Percentiles rank a stretch among this genome's conserved stretches.
These are phyloP conservation scores for Phenganax subtilis DNA, from an alignment of 92 coral and sea anemone genomes.

Conservation along the genomic window DNA sequence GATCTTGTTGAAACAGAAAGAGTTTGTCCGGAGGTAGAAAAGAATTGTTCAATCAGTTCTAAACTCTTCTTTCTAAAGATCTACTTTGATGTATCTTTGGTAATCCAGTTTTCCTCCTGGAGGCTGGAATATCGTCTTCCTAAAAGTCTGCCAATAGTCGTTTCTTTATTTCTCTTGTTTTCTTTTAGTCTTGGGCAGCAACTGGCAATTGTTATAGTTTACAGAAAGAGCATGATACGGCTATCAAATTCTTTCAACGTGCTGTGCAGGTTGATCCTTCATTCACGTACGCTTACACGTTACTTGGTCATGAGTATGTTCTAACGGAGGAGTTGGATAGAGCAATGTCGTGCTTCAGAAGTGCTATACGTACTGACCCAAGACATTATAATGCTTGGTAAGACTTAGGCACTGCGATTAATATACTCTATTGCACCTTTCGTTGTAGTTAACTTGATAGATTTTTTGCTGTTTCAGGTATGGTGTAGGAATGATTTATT, in stretches of 20 bases:
- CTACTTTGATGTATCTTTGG: background rate
- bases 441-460: no score
- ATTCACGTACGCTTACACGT: conserved; percentile 89
- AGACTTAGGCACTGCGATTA: background rate
- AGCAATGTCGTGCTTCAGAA: conserved; percentile 95
- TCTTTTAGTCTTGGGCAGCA: conserved; percentile 87
- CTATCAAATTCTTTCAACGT: conserved; percentile 93
- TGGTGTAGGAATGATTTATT: conserved; percentile 97
- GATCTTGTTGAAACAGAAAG: conserved; percentile 84
- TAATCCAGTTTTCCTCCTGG: no score
- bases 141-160: no score
- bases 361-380: conserved; percentile 83
- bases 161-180: background rate
- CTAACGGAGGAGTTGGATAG: conserved; percentile 90
- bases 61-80: background rate
- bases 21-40: conserved; percentile 73
- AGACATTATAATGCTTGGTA: conserved; percentile 99
- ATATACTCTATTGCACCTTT: no score
- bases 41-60: background rate
- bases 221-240: conserved; percentile 98
- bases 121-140: no score
- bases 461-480: conserved; percentile 56
- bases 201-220: conserved; percentile 96
- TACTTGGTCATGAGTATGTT: conserved; percentile 94
- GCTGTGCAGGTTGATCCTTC: conserved; percentile 91